These are phyloP conservation scores for Lutraria rhynchaena DNA, from an alignment of 1,140 invertebrate genomes.

Conservation along the genomic window DNA sequence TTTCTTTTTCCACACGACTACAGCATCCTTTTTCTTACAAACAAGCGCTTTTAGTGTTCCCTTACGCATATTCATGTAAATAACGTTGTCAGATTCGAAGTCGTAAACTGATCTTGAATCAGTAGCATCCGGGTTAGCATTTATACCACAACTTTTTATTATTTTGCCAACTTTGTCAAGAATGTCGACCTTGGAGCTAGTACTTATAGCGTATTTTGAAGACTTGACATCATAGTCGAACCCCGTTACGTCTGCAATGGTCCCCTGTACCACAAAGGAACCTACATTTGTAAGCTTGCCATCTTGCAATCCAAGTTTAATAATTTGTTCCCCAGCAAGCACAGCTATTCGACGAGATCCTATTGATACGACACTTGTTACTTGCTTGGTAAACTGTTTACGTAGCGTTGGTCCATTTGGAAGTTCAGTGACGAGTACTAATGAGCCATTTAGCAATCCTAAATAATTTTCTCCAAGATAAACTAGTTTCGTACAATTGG, in stretches of 20 bases:
- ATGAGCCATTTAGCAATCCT: neutral
- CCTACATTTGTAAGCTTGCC: neutral
- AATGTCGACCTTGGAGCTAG: neutral
- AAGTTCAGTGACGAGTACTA: neutral
- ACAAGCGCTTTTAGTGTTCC: neutral
- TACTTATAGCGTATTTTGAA: neutral
- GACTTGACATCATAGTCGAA: neutral
- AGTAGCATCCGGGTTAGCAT: neutral
- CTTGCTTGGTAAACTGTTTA: neutral
- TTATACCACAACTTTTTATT: neutral
- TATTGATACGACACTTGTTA: neutral
- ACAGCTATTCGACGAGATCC: neutral
- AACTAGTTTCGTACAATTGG: constrained; percentile 7
- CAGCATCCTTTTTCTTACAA: neutral
- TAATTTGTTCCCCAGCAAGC: neutral
- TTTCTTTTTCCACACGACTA: constrained; percentile 6
- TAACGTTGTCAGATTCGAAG: neutral
- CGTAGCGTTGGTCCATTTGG: neutral
- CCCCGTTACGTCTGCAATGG: neutral
- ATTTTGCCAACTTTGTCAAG: neutral
- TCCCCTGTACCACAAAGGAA: neutral
- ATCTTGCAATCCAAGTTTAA: neutral
- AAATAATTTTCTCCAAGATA: neutral
- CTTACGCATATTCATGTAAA: neutral
- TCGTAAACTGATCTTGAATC: neutral